Percentiles rank a stretch among this genome's conserved stretches.
Conservation (phyloP, 2,113 vertebrate genomes). For the Corynorhinus townsendii region DNA sequence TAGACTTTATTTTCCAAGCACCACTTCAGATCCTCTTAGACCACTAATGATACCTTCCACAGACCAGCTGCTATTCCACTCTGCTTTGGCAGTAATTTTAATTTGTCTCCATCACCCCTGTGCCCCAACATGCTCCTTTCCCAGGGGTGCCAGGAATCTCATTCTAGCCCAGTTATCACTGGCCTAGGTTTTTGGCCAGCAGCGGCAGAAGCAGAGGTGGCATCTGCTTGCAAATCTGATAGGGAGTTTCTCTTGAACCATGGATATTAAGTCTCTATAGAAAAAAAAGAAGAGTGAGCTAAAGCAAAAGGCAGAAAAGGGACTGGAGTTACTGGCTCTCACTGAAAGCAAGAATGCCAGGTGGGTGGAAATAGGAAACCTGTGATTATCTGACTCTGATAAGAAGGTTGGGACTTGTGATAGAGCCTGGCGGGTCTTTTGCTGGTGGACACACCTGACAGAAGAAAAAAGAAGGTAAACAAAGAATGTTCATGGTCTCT, state of each 20-base stretch:
- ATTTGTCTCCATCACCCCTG: slow-evolving; percentile 35
- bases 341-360: not conserved
- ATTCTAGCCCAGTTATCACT: not conserved
- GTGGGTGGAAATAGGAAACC: not conserved
- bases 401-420: not conserved
- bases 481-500: not conserved
- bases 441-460: not conserved
- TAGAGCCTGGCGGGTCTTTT: not conserved
- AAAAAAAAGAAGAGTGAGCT: not conserved
- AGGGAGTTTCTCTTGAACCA: slow-evolving; percentile 9
- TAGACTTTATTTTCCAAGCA: slow-evolving; percentile 25
- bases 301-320: not conserved
- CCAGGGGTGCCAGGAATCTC: slow-evolving; percentile 31
- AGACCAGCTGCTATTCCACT: slow-evolving; percentile 34
- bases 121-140: slow-evolving; percentile 16
- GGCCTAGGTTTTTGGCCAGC: not conserved
- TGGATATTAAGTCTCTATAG: not conserved
- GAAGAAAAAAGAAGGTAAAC: not conserved
- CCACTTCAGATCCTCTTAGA: not conserved
- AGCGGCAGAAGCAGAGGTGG: not conserved
- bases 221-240: slow-evolving; percentile 23
- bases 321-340: not conserved
- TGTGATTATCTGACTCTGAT: not conserved
- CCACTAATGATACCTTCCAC: not conserved
- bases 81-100: not conserved